Evolutionary conservation across 2,888 invertebrate species (phyloP).

Genomic region (Volucella bombylans): DNA sequence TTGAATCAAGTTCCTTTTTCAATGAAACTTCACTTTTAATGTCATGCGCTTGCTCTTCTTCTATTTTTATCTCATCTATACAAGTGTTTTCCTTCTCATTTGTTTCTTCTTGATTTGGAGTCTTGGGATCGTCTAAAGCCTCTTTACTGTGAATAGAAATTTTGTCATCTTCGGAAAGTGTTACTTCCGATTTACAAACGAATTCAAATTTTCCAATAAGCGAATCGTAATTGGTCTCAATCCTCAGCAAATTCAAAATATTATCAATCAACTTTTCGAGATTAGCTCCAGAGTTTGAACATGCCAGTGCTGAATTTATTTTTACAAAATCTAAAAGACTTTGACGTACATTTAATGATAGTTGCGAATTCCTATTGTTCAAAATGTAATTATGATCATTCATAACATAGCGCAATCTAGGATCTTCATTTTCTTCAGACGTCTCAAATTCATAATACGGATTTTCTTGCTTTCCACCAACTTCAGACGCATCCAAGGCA

Average conservation of each 20-base stretch:
- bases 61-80: no score
- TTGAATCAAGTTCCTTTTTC: conserved; percentile 22
- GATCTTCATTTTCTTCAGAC: conserved; percentile 53
- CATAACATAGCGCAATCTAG: conserved; percentile 72
- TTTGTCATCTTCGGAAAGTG: background rate
- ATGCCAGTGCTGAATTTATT: conserved; percentile 24
- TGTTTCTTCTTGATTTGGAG: background rate
- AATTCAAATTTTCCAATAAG: conserved; percentile 38
- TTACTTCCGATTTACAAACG: background rate
- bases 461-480: conserved; percentile 15
- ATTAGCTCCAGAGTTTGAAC: background rate
- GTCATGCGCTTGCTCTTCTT: no score
- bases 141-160: background rate
- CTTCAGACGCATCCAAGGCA: background rate
- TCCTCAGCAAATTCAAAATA: conserved; percentile 42
- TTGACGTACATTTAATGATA: conserved; percentile 49
- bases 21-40: conserved; percentile 62
- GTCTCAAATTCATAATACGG: background rate
- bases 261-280: conserved; percentile 49
- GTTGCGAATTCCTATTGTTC: conserved; percentile 10
- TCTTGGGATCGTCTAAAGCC: background rate
- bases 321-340: conserved; percentile 74
- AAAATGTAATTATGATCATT: conserved; percentile 78
- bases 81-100: background rate
- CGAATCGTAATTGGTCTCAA: conserved; percentile 40